These are phyloP conservation scores for Acrocephalus kingi DNA, from an alignment of 2,113 vertebrate genomes.

Conservation along the genomic window DNA sequence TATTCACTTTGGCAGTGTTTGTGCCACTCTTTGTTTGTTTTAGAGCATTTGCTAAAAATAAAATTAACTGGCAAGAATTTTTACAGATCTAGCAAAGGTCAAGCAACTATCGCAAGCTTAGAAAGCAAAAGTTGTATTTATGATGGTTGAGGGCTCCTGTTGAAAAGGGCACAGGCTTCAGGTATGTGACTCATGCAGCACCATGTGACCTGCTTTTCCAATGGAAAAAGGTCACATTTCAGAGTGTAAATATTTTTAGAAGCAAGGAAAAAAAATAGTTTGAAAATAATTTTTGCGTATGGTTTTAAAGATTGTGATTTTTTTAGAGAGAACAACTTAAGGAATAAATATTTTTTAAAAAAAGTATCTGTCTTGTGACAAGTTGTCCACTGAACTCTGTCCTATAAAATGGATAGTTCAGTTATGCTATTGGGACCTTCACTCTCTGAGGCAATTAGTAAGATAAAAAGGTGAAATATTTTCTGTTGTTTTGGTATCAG, in stretches of 20 bases:
- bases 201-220: background rate
- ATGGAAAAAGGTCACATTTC: background rate
- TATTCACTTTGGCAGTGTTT: background rate
- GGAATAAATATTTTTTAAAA: background rate
- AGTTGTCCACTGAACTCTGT: background rate
- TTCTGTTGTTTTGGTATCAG: background rate
- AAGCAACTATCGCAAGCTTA: background rate
- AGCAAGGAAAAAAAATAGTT: background rate
- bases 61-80: background rate
- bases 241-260: background rate
- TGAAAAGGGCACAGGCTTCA: conserved; percentile 30
- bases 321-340: background rate
- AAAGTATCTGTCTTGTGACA: background rate
- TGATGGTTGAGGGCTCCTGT: background rate
- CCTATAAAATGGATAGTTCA: background rate
- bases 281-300: background rate
- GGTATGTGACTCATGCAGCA: background rate
- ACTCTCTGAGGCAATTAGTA: background rate
- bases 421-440: background rate
- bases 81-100: conserved; percentile 7
- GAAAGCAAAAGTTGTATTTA: background rate
- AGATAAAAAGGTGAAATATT: background rate
- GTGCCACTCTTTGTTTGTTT: background rate
- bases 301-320: background rate
- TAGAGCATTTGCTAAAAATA: background rate